Conservation (phyloP, 2,888 invertebrate genomes). For the Polyommatus iphigenia region DNA sequence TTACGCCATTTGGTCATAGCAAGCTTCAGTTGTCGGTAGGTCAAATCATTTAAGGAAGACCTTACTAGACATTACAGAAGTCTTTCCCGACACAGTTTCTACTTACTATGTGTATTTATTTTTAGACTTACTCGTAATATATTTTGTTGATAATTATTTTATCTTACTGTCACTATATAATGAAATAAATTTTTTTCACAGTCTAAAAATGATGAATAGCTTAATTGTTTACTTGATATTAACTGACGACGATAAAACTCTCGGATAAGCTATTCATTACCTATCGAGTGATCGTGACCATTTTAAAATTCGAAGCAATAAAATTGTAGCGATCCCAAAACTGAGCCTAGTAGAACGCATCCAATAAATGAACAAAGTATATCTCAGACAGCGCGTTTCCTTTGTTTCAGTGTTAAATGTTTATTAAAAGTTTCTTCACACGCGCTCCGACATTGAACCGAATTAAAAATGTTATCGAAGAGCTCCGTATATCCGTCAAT, state of each 20-base stretch:
- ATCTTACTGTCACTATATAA: background rate
- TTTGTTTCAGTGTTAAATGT: conserved; percentile 46
- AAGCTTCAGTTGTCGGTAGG: conserved; percentile 23
- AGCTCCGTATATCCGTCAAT: conserved; percentile 60
- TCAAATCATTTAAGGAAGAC: conserved; percentile 26
- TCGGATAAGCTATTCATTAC: background rate
- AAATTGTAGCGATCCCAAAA: background rate
- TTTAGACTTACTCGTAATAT: background rate
- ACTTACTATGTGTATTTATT: background rate
- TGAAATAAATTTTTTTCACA: background rate
- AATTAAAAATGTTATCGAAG: conserved; percentile 69
- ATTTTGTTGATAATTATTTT: background rate
- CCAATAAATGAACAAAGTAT: background rate
- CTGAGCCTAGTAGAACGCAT: background rate
- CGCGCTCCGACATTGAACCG: conserved; percentile 70
- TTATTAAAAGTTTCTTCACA: conserved; percentile 66
- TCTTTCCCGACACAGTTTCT: conserved; percentile 17
- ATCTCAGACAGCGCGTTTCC: conserved; percentile 2
- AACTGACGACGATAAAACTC: background rate
- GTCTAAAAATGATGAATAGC: background rate
- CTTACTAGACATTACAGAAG: conserved; percentile 18
- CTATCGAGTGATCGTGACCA: background rate
- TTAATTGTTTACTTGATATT: background rate
- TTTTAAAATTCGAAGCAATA: background rate
- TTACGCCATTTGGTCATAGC: conserved; percentile 11